Base-by-base conservation (phyloP, 2,113 vertebrate species). In the Bubalus kerabau region DNA sequence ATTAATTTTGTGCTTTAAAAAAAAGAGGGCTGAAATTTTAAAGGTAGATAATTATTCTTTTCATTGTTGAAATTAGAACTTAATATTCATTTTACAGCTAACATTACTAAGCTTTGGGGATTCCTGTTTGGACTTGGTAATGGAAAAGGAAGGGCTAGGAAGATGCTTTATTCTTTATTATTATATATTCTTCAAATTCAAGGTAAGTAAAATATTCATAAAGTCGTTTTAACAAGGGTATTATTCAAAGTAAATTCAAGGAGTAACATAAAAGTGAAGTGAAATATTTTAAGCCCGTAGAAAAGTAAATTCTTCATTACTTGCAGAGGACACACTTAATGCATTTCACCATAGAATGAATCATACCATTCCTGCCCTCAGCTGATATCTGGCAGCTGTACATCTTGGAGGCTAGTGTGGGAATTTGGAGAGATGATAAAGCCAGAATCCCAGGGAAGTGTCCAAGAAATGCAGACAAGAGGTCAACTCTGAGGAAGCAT, bases 1-100 rank as follows among this genome's bases (percentile, higher is more conserved):
- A 87, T 97, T 89, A 95, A 88, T 94, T 96, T 80, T 96, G 67
- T 92, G 60, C 52, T 91, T 95, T 92, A 83, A 48, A 48, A 60
- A 90, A 88, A 88, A 56, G 30, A 87, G 12, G 92, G 54, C n/a
- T 94, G 48, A 57, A 78, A 28, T 62, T 96, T 94, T 90, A 87
- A 97, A 96, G 62, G 21, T 95, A 11, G 17, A 86, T 96, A 83
- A 97, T 91, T 87, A 96, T 82, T 97, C 74, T 86, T 95, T 91
- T 97, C 64, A 86, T 50, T 74, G 64, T 71, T 84, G 12, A 97
- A 96, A 59, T 92, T 82, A 90, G 95, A 91, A 95, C 8, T 46
- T 90, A 89, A 80, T 60, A 71, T 81, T 92, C 40, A 64, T 92
- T 96, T 86, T 96, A 92, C 2, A 95, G 56, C 17, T 95, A 83